These are phyloP conservation scores for Melinaea marsaeus DNA, from an alignment of 2,888 invertebrate species.

Conservation along the genomic window DNA sequence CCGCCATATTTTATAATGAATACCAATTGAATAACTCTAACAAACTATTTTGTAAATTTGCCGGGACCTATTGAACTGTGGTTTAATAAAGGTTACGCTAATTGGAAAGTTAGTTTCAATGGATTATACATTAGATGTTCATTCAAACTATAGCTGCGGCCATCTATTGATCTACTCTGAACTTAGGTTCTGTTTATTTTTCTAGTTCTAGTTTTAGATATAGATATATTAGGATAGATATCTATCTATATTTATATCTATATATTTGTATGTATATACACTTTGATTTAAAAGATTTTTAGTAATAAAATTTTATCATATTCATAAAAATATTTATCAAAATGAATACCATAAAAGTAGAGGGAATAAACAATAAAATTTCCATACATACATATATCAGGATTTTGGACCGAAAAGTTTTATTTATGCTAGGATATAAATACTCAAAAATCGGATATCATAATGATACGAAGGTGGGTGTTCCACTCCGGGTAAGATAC, in stretches of 20 bases:
- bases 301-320: too few relatives aligned
- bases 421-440: slow-evolving; percentile 5
- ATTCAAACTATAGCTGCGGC: slow-evolving; percentile 18
- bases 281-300: too few relatives aligned
- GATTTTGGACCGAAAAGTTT: background rate
- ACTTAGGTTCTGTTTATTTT: slow-evolving; percentile 9
- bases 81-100: slow-evolving; percentile 37
- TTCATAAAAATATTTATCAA: background rate
- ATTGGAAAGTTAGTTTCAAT: slow-evolving; percentile 38
- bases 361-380: background rate
- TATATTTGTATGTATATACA: too few relatives aligned
- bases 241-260: too few relatives aligned
- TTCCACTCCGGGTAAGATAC: slow-evolving; percentile 37
- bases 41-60: slow-evolving; percentile 49
- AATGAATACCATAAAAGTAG: slow-evolving; percentile 12
- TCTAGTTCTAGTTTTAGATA: slow-evolving; percentile 9
- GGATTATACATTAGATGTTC: slow-evolving; percentile 29
- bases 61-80: slow-evolving; percentile 39
- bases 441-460: slow-evolving; percentile 16
- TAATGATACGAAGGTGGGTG: slow-evolving; percentile 26
- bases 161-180: slow-evolving; percentile 20
- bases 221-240: too few relatives aligned
- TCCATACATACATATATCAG: background rate
- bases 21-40: slow-evolving; percentile 48
- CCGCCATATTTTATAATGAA: slow-evolving; percentile 53